These are phyloP conservation scores for Drosophila melanocephala DNA, from an alignment of 2,888 invertebrate species.

Conservation along the genomic window DNA sequence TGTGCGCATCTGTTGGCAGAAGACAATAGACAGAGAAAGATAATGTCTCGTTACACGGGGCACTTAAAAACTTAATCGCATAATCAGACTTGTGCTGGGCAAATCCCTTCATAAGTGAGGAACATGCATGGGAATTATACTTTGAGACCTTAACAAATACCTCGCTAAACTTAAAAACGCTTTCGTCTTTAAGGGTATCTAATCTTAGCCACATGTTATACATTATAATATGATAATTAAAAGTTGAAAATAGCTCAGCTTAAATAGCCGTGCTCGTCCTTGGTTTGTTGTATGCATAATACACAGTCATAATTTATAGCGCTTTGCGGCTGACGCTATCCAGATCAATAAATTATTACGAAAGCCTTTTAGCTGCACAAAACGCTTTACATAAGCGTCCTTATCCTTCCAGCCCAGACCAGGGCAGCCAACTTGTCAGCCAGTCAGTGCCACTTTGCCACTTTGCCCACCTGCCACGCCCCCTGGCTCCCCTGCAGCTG, in stretches of 20 bases:
- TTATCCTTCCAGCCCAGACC: conserved; percentile 51
- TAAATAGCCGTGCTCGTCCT: not conserved
- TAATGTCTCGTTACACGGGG: not conserved
- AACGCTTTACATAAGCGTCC: conserved; percentile 75
- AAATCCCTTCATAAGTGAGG: not conserved
- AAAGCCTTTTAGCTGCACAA: conserved; percentile 69
- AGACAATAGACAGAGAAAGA: not conserved
- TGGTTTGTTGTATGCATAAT: not conserved
- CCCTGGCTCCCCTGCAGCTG: not conserved
- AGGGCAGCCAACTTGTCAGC: not conserved
- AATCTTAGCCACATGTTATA: too few relatives aligned
- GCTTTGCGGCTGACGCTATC: conserved; percentile 5
- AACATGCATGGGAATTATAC: not conserved
- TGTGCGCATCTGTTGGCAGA: conserved; percentile 71
- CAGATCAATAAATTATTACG: conserved; percentile 61
- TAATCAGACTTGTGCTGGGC: not conserved
- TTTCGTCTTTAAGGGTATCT: not conserved
- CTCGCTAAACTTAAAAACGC: not conserved
- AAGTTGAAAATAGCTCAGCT: not conserved
- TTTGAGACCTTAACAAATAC: not conserved
- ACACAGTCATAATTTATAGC: conserved; percentile 11
- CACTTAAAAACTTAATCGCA: not conserved
- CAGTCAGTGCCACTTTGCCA: conserved; percentile 28
- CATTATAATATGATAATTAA: not conserved
- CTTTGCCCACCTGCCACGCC: conserved; percentile 8